Percentiles rank a stretch among this genome's conserved stretches.
These are phyloP conservation scores for Semnornis frantzii DNA, from an alignment of 2,113 vertebrate species.

Conservation along the genomic window DNA sequence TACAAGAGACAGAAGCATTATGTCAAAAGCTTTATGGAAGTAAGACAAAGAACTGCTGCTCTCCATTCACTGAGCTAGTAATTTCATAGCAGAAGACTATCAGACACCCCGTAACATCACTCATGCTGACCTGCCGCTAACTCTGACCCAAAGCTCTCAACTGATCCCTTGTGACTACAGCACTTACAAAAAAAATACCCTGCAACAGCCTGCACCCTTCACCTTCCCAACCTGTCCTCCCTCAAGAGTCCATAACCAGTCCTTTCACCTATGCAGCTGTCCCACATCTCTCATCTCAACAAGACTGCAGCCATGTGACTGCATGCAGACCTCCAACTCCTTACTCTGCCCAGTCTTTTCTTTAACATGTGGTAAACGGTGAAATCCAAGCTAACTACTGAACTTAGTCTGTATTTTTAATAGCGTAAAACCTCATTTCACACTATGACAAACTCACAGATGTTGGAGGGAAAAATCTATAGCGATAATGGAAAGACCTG, in stretches of 20 bases:
- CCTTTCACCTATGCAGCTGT: background rate
- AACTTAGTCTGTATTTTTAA: background rate
- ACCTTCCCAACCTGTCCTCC: background rate
- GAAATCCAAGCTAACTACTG: background rate
- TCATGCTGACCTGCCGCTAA: background rate
- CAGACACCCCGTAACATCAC: background rate
- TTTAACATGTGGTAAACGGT: background rate
- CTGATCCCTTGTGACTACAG: fast-evolving
- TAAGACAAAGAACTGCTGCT: background rate
- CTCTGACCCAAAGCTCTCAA: background rate
- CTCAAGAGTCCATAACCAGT: background rate
- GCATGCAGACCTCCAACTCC: background rate
- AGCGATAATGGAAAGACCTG: background rate
- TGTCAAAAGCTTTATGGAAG: background rate
- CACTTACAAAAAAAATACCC: background rate
- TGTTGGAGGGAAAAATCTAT: background rate
- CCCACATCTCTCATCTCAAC: background rate
- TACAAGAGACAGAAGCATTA: background rate
- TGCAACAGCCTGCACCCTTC: background rate
- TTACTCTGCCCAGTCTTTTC: background rate
- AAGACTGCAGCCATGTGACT: fast-evolving
- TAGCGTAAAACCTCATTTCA: background rate
- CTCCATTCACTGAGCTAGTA: background rate
- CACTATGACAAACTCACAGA: background rate
- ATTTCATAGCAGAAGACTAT: background rate